Evolutionary conservation across 1,140 invertebrate genomes (phyloP).

Genomic region (Diabrotica undecimpunctata): DNA sequence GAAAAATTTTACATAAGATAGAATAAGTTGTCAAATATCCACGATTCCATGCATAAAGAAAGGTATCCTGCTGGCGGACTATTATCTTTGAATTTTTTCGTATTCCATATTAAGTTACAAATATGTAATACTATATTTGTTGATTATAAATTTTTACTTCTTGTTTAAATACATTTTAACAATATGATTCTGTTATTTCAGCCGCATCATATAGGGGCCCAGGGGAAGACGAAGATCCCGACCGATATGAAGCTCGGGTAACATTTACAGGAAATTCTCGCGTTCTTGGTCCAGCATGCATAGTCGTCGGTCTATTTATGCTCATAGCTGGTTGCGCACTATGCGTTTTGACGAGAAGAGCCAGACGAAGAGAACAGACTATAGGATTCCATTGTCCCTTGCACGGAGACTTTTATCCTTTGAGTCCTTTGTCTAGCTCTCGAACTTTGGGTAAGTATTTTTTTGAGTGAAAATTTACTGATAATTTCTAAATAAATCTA

Average conservation of each 20-base stretch:
- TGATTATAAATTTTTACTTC: no score
- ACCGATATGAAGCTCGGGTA: slow-evolving; percentile 65
- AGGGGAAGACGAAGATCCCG: slow-evolving; percentile 63
- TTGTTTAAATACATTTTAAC: no score
- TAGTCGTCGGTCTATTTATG: slow-evolving; percentile 68
- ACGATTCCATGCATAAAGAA: no score
- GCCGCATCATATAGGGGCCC: slow-evolving; percentile 71
- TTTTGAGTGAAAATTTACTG: no score
- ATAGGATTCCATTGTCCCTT: slow-evolving; percentile 73
- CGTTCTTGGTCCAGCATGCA: slow-evolving; percentile 67
- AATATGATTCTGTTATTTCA: slow-evolving; percentile 44
- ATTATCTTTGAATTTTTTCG: no score
- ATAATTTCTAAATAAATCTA: no score
- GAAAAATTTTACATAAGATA: no score
- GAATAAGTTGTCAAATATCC: no score
- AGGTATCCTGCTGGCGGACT: no score
- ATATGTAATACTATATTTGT: no score
- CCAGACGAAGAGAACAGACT: slow-evolving; percentile 61
- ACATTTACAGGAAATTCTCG: slow-evolving; percentile 70
- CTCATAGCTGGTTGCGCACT: slow-evolving; percentile 57
- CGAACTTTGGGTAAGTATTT: slow-evolving; percentile 42
- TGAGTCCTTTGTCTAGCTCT: slow-evolving; percentile 58
- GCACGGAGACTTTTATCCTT: slow-evolving; percentile 72
- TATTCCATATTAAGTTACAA: no score
- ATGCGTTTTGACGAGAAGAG: slow-evolving; percentile 62